Evolutionary conservation across 2,888 invertebrate species (phyloP), one percentile per base, ranked within the genome.

Genomic region (Formica aserva): DNA sequence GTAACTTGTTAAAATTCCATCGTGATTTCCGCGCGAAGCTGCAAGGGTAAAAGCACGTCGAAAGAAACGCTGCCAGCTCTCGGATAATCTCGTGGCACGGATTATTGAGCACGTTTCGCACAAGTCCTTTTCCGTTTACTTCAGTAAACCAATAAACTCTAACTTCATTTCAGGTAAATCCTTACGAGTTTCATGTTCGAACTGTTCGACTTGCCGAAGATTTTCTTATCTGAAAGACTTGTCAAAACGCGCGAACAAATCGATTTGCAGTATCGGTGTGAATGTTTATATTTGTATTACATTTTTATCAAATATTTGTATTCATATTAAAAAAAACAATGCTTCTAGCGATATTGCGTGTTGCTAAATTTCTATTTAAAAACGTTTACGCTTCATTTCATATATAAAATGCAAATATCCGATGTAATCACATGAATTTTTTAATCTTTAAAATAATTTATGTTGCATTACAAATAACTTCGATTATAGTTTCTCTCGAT

Each of bases 91-190:
- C 89, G 76, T 85, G 85, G 88, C 85, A 87, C 89, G 89, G 90
- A 90, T 90, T 90, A 90, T 90, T 89, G 90, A 86, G 90, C 90
- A 90, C 90, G 90, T 89, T 88, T 85, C 86, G 83, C 86, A 72
- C 88, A 86, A 90, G 84, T 90, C 88, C 89, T 84, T 90, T 88
- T 87, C 87, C 90, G 90, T 89, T 90, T 90, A 84, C 90, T 77
- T 81, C 83, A 85, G 85, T 90, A 90, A 90, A 90, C 89, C 89
- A 90, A 90, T 90, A 89, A 90, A 90, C 87, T 89, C 86, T 89
- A 90, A 90, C 90, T 90, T 90, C 87, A 87, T 90, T 90, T 87
- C 88, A 85, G 80, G 83, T 89, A 89, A 90, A 90, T 86, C 90
- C 85, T 78, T 83, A 86, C 89, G 88, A 89, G 85, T 74, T 77